Percentiles rank a stretch among this genome's conserved stretches.
Evolutionary conservation across 2,797 vertebrate species (phyloP).

Genomic region (Mus spretus): DNA sequence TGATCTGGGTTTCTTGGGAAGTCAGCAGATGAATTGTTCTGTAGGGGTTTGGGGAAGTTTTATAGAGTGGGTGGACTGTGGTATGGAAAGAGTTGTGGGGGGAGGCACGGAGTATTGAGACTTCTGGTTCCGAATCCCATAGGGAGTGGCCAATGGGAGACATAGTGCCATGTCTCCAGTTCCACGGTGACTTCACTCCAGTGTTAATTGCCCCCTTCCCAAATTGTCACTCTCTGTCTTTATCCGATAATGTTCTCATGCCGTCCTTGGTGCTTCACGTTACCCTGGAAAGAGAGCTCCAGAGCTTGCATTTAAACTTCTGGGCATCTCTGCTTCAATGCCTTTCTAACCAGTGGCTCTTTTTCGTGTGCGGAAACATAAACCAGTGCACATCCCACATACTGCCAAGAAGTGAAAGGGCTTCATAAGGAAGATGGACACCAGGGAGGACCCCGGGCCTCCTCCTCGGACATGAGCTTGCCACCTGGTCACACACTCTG

Average conservation of each 20-base stretch:
- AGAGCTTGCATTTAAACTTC: constrained; percentile 62
- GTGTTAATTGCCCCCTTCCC: not conserved
- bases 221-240: constrained; percentile 15
- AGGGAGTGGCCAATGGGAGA: not conserved
- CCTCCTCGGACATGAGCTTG: not conserved
- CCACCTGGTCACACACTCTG: not conserved
- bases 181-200: not conserved
- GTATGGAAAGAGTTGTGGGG: not conserved
- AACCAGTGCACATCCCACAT: not conserved
- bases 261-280: constrained; percentile 73
- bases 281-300: constrained; percentile 66
- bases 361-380: not conserved
- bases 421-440: not conserved
- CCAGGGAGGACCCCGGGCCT: not conserved
- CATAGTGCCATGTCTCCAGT: not conserved
- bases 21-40: constrained; percentile 37
- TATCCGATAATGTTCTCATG: constrained; percentile 25
- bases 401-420: constrained; percentile 18
- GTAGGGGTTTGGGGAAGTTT: not conserved
- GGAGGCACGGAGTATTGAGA: not conserved
- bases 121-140: not conserved
- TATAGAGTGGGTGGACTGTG: not conserved
- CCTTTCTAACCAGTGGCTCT: constrained; percentile 17
- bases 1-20: constrained; percentile 4
- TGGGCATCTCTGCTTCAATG: constrained; percentile 48